A percentile compares a stretch with the other conserved stretches of the same genome.
These are phyloP conservation scores for Mesochorus sp. DNA, from an alignment of 2,888 invertebrate genomes.

Conservation along the genomic window DNA sequence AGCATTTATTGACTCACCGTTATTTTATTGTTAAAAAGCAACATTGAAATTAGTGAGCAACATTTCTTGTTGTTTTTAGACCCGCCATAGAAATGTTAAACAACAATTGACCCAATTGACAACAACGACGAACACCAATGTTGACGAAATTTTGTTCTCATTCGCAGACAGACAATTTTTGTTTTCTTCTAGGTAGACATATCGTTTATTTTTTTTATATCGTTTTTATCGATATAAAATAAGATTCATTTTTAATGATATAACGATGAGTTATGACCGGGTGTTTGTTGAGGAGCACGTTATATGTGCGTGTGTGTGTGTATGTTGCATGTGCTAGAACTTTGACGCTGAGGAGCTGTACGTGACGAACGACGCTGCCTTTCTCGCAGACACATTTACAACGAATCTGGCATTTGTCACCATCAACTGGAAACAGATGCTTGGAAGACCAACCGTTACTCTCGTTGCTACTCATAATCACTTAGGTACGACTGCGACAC, in stretches of 20 bases:
- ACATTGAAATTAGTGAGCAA: too few species aligned
- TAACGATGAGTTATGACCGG: constrained; percentile 29
- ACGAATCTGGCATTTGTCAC: constrained; percentile 97
- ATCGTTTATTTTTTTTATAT: not conserved
- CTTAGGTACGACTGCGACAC: constrained; percentile 89
- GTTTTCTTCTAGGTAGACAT: not conserved
- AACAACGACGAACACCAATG: not conserved
- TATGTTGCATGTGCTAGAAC: constrained; percentile 86
- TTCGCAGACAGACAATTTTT: not conserved
- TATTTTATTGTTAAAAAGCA: too few species aligned
- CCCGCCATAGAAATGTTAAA: too few species aligned
- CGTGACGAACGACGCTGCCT: constrained; percentile 97
- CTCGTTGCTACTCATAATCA: constrained; percentile 92
- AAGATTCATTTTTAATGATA: not conserved
- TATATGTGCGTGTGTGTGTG: constrained; percentile 60
- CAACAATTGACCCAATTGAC: too few species aligned
- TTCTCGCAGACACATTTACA: constrained; percentile 96
- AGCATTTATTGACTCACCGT: constrained; percentile 64
- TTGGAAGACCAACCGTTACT: constrained; percentile 97
- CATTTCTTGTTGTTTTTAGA: too few species aligned
- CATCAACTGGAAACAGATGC: constrained; percentile 98
- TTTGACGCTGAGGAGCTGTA: constrained; percentile 97
- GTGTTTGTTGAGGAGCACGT: constrained; percentile 46
- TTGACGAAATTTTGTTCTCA: not conserved
- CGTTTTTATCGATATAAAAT: not conserved